phyloP scores from a whole-genome alignment of 2,888 invertebrate genomes.

The Drosophila nr. fundita region DNA sequence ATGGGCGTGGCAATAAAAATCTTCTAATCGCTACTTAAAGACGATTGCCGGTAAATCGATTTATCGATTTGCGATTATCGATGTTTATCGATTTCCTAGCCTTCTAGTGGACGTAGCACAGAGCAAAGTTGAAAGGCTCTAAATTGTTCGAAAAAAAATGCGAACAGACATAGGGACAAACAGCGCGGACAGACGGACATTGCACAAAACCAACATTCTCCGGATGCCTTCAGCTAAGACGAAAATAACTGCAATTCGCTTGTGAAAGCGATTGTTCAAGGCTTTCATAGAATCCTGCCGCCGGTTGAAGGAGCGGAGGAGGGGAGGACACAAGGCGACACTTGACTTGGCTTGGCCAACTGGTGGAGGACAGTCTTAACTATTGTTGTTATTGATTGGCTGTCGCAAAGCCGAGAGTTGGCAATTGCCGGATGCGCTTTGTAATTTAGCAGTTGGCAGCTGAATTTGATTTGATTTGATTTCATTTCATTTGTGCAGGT shows the following conservation, averaged over 20 bases:
- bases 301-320: neutral
- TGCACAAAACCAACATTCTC: neutral
- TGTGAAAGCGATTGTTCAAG: neutral
- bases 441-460: slow-evolving; percentile 15
- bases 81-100: neutral
- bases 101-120: neutral
- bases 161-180: neutral
- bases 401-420: neutral
- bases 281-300: too few species aligned
- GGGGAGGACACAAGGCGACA: neutral
- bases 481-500: slow-evolving; percentile 69
- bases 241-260: neutral
- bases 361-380: slow-evolving; percentile 25
- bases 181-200: neutral
- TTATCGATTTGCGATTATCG: neutral
- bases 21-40: too few species aligned
- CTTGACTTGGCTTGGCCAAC: slow-evolving; percentile 7
- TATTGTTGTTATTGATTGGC: slow-evolving; percentile 55
- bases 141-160: too few species aligned
- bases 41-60: neutral
- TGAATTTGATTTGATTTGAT: slow-evolving; percentile 50
- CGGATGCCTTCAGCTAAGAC: neutral
- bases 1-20: too few species aligned
- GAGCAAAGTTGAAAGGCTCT: too few species aligned
- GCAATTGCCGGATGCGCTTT: slow-evolving; percentile 21